These are phyloP conservation scores for Lutjanus campechanus DNA, from an alignment of 2,797 vertebrate genomes.

Conservation along the genomic window DNA sequence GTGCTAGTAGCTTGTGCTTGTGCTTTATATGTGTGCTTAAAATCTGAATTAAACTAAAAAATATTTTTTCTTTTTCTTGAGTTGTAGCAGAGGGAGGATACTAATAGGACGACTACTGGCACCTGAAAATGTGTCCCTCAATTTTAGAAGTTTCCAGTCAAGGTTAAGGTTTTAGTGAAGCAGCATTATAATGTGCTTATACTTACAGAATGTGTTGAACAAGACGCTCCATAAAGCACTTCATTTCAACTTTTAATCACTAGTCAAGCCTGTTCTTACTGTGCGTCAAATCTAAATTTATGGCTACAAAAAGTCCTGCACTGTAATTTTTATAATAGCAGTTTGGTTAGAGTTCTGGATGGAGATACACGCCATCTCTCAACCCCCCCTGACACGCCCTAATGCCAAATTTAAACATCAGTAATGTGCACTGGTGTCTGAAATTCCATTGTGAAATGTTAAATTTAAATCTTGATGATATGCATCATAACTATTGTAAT, in stretches of 20 bases:
- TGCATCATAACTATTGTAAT: slow-evolving; percentile 91
- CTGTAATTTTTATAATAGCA: slow-evolving; percentile 42
- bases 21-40: neutral
- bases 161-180: neutral
- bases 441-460: slow-evolving; percentile 79
- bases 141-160: neutral
- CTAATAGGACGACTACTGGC: neutral
- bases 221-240: neutral
- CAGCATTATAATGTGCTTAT: neutral
- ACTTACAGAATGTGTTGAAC: neutral
- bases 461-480: slow-evolving; percentile 88
- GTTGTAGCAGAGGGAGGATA: neutral
- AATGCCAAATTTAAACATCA: slow-evolving; percentile 76
- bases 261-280: neutral
- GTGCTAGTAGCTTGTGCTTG: too few relatives aligned
- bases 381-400: slow-evolving; percentile 46
- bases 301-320: slow-evolving; percentile 44
- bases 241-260: neutral
- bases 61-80: neutral
- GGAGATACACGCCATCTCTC: slow-evolving; percentile 67
- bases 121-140: neutral
- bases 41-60: neutral
- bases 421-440: slow-evolving; percentile 70
- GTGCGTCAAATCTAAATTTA: slow-evolving; percentile 30
- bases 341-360: slow-evolving; percentile 54